phyloP scores from a whole-genome alignment of 1,140 invertebrate genomes.

The Drosophila bocqueti region DNA sequence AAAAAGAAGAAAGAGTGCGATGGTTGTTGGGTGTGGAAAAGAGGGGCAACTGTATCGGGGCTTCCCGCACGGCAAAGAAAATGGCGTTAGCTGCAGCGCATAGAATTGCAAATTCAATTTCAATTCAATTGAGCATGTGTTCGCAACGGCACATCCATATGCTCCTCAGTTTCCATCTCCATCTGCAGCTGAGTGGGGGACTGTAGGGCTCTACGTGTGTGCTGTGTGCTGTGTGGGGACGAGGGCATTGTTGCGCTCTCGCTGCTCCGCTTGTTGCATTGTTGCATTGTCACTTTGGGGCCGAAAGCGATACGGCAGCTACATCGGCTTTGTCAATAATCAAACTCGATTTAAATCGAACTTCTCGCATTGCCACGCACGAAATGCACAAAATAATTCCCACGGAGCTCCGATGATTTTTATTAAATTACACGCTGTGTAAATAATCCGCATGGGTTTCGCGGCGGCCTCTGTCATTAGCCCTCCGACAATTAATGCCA shows the following conservation, averaged over 20 bases:
- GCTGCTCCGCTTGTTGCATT: conserved; percentile 70
- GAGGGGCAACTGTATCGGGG: conserved; percentile 26
- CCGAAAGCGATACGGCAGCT: conserved; percentile 65
- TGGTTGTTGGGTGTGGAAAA: background rate
- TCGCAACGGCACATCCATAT: conserved; percentile 73
- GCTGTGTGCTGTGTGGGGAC: conserved; percentile 24
- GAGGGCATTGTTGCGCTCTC: conserved; percentile 67
- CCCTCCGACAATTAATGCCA: conserved; percentile 68
- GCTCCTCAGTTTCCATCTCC: conserved; percentile 43
- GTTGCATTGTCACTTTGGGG: conserved; percentile 74
- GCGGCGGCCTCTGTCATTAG: conserved; percentile 40
- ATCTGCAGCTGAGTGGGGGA: conserved; percentile 9
- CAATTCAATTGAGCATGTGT: conserved; percentile 84
- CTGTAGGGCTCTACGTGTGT: background rate
- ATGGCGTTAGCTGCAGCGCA: conserved; percentile 80
- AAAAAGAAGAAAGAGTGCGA: background rate
- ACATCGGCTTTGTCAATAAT: conserved; percentile 58
- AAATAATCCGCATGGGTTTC: conserved; percentile 30
- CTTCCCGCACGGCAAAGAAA: conserved; percentile 69
- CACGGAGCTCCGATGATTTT: conserved; percentile 9
- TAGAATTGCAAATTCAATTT: conserved; percentile 84
- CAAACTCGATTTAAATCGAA: conserved; percentile 42
- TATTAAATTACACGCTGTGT: conserved; percentile 48
- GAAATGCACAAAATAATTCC: conserved; percentile 24
- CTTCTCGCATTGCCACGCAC: conserved; percentile 15